phyloP scores from a whole-genome alignment of 2,888 invertebrate genomes.

The Ctenicera cuprea region DNA sequence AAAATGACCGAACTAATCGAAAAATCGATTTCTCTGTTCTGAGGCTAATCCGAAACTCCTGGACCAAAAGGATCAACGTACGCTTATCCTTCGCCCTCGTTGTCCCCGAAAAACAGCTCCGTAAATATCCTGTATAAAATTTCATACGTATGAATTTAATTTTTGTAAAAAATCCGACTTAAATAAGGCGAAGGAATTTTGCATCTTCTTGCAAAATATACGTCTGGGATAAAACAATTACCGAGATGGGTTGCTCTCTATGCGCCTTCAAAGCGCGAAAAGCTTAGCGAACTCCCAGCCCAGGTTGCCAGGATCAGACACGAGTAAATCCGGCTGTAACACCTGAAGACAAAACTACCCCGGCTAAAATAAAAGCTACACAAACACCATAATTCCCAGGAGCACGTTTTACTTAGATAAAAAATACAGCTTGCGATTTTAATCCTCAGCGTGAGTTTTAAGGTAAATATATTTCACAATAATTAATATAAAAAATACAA shows the following conservation, averaged over 20 bases:
- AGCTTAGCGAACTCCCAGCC: slow-evolving; percentile 42
- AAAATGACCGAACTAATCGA: slow-evolving; percentile 53
- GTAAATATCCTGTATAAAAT: no score
- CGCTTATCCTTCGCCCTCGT: neutral
- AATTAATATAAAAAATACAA: no score
- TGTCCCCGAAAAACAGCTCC: neutral
- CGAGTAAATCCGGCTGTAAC: slow-evolving; percentile 44
- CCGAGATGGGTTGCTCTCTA: slow-evolving; percentile 39
- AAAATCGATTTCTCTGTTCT: slow-evolving; percentile 49
- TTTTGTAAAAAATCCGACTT: slow-evolving; percentile 19
- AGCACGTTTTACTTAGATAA: slow-evolving; percentile 6
- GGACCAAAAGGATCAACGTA: slow-evolving; percentile 1
- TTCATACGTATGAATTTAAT: neutral
- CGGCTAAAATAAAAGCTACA: slow-evolving; percentile 48
- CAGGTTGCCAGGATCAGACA: slow-evolving; percentile 47
- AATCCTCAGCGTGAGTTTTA: neutral
- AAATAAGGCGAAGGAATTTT: slow-evolving; percentile 9
- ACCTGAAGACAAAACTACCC: slow-evolving; percentile 47
- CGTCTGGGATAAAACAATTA: slow-evolving; percentile 46
- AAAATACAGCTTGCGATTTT: neutral
- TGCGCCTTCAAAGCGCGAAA: slow-evolving; percentile 44
- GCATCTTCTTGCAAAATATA: slow-evolving; percentile 20
- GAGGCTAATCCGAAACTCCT: slow-evolving; percentile 22
- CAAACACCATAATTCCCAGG: slow-evolving; percentile 42
- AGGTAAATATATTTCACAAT: no score